Conservation (phyloP, 2,113 vertebrate species). For the Aspidoscelis tigris region DNA sequence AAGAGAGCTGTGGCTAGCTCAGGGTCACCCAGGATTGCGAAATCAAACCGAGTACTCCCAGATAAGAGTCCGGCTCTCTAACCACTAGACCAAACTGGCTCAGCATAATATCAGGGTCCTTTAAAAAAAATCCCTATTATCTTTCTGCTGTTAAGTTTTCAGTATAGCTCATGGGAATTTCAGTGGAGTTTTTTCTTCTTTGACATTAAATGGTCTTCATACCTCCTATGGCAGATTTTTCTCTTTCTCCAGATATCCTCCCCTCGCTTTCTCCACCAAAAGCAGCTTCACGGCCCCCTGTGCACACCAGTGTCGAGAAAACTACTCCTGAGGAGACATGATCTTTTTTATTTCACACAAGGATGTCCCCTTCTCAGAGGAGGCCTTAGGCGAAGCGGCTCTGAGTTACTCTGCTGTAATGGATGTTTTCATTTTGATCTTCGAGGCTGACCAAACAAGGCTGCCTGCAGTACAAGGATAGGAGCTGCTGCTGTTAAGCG, state of each 20-base stretch:
- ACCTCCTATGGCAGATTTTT: too few relatives aligned
- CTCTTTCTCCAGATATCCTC: neutral
- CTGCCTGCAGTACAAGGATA: constrained; percentile 13
- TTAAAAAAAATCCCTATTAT: too few relatives aligned
- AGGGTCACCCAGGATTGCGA: too few relatives aligned
- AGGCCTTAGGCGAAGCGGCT: neutral
- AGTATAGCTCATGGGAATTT: too few relatives aligned
- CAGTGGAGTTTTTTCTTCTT: too few relatives aligned
- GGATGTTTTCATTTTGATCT: neutral
- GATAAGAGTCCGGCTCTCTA: too few relatives aligned
- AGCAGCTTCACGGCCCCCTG: neutral
- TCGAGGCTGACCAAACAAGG: neutral
- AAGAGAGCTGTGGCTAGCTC: too few relatives aligned
- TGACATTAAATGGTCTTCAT: too few relatives aligned
- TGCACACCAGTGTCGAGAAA: neutral
- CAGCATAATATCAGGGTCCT: too few relatives aligned
- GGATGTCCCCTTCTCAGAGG: neutral
- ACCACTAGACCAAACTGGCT: too few relatives aligned
- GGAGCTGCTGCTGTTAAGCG: neutral
- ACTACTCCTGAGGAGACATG: neutral
- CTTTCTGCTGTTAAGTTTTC: too few relatives aligned
- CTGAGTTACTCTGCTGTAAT: neutral
- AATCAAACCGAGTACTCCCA: too few relatives aligned
- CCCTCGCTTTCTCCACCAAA: neutral
- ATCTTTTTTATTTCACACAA: neutral